Base-by-base conservation (phyloP, 2,797 vertebrate genomes). In the Gymnothorax javanicus region DNA sequence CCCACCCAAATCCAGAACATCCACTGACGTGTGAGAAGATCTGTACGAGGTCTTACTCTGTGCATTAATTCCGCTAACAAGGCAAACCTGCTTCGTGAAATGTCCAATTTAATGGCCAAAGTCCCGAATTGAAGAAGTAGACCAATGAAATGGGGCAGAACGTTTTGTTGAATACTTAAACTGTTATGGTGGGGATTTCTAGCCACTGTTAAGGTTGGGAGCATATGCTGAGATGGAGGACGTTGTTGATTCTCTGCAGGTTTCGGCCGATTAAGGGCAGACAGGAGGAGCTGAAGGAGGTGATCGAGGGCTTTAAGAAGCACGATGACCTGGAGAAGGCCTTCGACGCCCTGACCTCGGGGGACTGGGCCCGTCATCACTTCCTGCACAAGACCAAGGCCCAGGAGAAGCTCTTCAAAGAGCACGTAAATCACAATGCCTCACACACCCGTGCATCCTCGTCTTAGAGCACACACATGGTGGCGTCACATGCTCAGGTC, bases 401-500 rank as follows among this genome's bases (percentile, higher is more conserved):
- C 93, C 97, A 99, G 91, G 98, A 99, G 94, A 98, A 96, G 90
- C 96, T 98, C 90, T 99, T 99, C 96, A 99, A 98, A 91, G 97
- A 99, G 92, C 98, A 99, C 92, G 98, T 98, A 84, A 84, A 95
- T 20, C 75, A 43, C 33, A 79, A 0, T 2, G 7, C 50, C 2
- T 52, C 73, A 17, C 11, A 43, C 20, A 7, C 2, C 60, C 17
- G 52, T 57, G 0, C n/a, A 23, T 54, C 54, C 7, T 56, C 23
- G 6, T 81, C 33, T 17, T 52, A 43, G 27, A 59, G 13, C 13
- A 6, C 43, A 50, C 43, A 11, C 56, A n/a, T 77, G 73, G 25
- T 27, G 11, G 13, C 57, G 13, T 82, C 33, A 43, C 1, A 43
- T 43, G 33, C 33, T 1, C 33, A 43, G 33, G 33, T 43, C 33